A percentile compares a stretch with the other conserved stretches of the same genome.
phyloP scores from a whole-genome alignment of 2,113 vertebrate species.

The Cyanoramphus novaezelandiae region DNA sequence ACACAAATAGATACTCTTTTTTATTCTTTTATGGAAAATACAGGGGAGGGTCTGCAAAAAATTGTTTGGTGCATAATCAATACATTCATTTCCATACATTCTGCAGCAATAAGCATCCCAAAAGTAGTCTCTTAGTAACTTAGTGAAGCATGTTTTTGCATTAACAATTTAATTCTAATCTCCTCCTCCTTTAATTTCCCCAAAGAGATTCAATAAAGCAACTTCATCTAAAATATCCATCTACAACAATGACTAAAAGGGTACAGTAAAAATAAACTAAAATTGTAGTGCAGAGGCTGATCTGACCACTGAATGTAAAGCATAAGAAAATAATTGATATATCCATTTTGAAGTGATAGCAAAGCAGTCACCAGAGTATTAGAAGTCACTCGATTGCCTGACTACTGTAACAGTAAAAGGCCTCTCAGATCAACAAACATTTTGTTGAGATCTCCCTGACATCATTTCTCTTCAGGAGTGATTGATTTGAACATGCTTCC shows the following conservation, averaged over 20 bases:
- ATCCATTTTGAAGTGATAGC: neutral
- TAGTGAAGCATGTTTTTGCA: neutral
- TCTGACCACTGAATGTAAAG: neutral
- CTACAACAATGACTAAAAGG: neutral
- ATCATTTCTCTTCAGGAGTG: neutral
- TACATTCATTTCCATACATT: neutral
- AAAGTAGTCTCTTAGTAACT: neutral
- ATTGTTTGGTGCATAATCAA: neutral
- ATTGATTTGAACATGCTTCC: neutral
- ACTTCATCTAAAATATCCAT: neutral
- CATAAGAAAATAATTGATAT: neutral
- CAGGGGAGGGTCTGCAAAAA: neutral
- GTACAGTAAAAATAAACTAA: neutral
- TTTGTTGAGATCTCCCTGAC: neutral
- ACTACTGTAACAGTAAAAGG: neutral
- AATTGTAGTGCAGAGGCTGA: neutral
- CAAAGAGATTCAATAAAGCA: neutral
- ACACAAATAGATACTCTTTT: neutral
- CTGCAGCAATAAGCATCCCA: neutral
- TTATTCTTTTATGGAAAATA: neutral
- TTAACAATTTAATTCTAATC: neutral
- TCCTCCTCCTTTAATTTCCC: neutral
- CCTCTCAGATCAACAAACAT: neutral
- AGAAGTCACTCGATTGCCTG: neutral
- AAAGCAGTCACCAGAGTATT: neutral